These are phyloP conservation scores for Pogonus chalceus DNA, from an alignment of 1,140 invertebrate genomes.

Conservation along the genomic window DNA sequence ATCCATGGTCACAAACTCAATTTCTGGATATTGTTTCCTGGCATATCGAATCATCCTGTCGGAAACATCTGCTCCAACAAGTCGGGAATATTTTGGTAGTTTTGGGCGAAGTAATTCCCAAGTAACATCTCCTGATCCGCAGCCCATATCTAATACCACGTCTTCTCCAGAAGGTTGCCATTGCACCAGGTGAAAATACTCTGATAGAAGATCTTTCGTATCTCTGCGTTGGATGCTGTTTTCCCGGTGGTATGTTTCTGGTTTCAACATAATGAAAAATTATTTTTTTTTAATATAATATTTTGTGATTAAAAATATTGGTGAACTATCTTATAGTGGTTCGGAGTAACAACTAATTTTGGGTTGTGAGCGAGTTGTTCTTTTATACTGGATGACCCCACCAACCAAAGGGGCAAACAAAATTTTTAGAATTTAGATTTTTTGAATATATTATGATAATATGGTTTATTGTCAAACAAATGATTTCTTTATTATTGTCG, in stretches of 20 bases:
- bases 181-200: slow-evolving; percentile 47
- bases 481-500: too few relatives aligned
- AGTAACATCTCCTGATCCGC: slow-evolving; percentile 65
- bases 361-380: not conserved
- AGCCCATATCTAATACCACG: slow-evolving; percentile 65
- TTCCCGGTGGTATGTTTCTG: slow-evolving; percentile 49
- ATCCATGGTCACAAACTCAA: slow-evolving; percentile 55
- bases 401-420: not conserved
- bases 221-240: slow-evolving; percentile 58
- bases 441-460: too few relatives aligned
- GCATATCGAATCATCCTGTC: slow-evolving; percentile 60
- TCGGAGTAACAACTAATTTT: not conserved
- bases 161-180: slow-evolving; percentile 45
- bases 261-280: slow-evolving; percentile 48
- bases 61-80: slow-evolving; percentile 59
- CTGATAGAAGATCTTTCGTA: slow-evolving; percentile 51
- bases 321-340: not conserved
- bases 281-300: not conserved
- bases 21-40: slow-evolving; percentile 39
- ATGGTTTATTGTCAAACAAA: too few relatives aligned
- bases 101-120: slow-evolving; percentile 52
- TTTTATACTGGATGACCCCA: not conserved
- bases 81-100: slow-evolving; percentile 41
- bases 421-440: too few relatives aligned
- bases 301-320: too few relatives aligned